Evolutionary conservation across 2,888 invertebrate genomes (phyloP).

Genomic region (Timandra comae): DNA sequence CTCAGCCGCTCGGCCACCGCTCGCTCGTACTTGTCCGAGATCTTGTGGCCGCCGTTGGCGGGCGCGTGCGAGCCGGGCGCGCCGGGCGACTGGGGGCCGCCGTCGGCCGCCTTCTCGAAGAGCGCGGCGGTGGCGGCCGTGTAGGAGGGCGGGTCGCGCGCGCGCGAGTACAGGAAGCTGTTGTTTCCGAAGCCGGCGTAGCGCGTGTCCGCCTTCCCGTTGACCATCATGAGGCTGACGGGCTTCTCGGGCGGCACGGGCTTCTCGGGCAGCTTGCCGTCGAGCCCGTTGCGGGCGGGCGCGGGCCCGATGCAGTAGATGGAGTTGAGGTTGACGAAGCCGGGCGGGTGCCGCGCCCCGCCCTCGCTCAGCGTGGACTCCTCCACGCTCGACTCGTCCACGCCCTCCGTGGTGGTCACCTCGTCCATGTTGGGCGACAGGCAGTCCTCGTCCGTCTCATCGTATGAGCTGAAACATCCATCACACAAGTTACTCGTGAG

Average conservation of each 20-base stretch:
- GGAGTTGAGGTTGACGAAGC: constrained; percentile 67
- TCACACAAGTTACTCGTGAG: too few species aligned
- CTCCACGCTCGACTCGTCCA: constrained; percentile 67
- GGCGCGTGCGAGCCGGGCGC: constrained; percentile 50
- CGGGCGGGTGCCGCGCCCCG: constrained; percentile 28
- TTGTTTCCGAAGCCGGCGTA: constrained; percentile 62
- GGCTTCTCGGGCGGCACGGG: constrained; percentile 70
- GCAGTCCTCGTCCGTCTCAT: constrained; percentile 82
- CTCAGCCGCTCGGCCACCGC: constrained; percentile 64
- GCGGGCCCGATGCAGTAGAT: constrained; percentile 63
- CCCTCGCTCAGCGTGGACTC: constrained; percentile 62
- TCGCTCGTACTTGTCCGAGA: constrained; percentile 69
- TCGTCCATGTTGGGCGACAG: constrained; percentile 82
- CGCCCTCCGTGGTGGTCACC: constrained; percentile 68
- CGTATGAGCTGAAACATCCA: constrained; percentile 78
- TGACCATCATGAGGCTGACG: constrained; percentile 68
- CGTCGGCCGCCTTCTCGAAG: constrained; percentile 42
- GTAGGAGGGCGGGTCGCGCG: constrained; percentile 63
- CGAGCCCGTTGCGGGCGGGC: constrained; percentile 47
- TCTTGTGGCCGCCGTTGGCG: constrained; percentile 64
- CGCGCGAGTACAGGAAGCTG: constrained; percentile 64
- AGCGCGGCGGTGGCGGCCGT: constrained; percentile 51
- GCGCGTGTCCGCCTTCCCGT: constrained; percentile 63
- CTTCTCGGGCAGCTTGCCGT: constrained; percentile 55
- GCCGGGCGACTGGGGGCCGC: constrained; percentile 38